Evolutionary conservation across 2,888 invertebrate genomes (phyloP).

Genomic region (Portevinia maculata): DNA sequence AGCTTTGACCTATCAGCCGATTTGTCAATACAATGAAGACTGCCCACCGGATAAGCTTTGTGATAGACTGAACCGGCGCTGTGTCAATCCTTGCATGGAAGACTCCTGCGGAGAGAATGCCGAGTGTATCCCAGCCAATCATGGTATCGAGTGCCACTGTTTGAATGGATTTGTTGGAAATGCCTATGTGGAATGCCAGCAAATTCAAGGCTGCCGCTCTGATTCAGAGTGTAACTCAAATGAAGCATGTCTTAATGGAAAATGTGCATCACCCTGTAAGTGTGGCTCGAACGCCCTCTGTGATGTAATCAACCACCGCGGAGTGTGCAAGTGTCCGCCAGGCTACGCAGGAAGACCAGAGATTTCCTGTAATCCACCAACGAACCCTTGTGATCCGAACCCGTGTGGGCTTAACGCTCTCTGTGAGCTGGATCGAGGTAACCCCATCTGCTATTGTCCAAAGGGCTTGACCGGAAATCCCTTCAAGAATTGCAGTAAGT

Average conservation of each 20-base stretch:
- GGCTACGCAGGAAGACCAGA: constrained; percentile 92
- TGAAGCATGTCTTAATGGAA: constrained; percentile 90
- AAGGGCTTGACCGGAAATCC: constrained; percentile 96
- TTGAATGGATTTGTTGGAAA: constrained; percentile 89
- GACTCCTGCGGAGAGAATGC: constrained; percentile 93
- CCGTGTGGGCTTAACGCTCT: constrained; percentile 94
- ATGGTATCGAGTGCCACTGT: constrained; percentile 90
- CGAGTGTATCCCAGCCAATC: constrained; percentile 89
- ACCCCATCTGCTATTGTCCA: constrained; percentile 94
- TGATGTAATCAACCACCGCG: constrained; percentile 90
- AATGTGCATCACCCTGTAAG: constrained; percentile 90
- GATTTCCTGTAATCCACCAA: constrained; percentile 88
- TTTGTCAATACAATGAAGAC: constrained; percentile 95
- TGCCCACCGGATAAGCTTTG: constrained; percentile 94
- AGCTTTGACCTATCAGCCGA: constrained; percentile 84
- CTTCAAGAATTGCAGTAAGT: constrained; percentile 94
- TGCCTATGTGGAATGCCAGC: constrained; percentile 88
- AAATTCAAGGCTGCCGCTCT: constrained; percentile 88
- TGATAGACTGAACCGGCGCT: constrained; percentile 92
- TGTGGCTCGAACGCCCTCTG: constrained; percentile 93
- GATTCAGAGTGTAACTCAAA: constrained; percentile 89
- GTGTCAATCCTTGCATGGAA: constrained; percentile 91
- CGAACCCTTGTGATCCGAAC: constrained; percentile 91
- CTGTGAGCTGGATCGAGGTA: constrained; percentile 92
- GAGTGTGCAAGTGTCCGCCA: constrained; percentile 91